Evolutionary conservation across 2,888 invertebrate genomes (phyloP).

Genomic region (Cotesia congregata): DNA sequence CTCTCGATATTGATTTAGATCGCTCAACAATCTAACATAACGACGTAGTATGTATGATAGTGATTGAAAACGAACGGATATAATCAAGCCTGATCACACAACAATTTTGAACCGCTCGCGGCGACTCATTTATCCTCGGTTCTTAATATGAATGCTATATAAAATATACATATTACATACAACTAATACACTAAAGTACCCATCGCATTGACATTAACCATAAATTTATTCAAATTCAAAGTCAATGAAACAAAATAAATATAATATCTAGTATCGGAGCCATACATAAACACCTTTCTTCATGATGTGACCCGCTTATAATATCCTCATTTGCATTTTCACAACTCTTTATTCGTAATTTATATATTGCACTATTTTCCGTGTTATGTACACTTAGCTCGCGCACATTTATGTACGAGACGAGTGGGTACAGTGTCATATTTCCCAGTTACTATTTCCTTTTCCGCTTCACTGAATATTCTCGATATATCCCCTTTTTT

Average conservation of each 20-base stretch:
- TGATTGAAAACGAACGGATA: constrained; percentile 16
- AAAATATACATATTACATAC: too few relatives aligned
- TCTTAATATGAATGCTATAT: too few relatives aligned
- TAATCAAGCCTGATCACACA: constrained; percentile 31
- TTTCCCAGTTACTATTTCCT: constrained; percentile 22
- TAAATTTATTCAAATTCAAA: neutral
- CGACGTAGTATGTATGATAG: neutral
- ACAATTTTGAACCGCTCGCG: constrained; percentile 26
- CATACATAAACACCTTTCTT: neutral
- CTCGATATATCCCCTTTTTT: constrained; percentile 5
- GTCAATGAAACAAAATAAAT: neutral
- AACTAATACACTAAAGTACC: neutral
- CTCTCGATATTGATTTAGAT: neutral
- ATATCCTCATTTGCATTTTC: constrained; percentile 25
- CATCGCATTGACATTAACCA: neutral
- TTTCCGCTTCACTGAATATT: constrained; percentile 23
- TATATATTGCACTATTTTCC: constrained; percentile 8
- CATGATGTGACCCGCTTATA: constrained; percentile 1
- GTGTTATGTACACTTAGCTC: constrained; percentile 22
- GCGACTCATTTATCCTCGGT: constrained; percentile 3
- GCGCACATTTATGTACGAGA: neutral
- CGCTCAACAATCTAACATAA: constrained; percentile 14
- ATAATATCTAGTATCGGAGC: neutral
- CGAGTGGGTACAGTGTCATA: constrained; percentile 13
- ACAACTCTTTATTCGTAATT: constrained; percentile 12